phyloP scores from a whole-genome alignment of 2,797 vertebrate species.

The Anabacerthia variegaticeps region DNA sequence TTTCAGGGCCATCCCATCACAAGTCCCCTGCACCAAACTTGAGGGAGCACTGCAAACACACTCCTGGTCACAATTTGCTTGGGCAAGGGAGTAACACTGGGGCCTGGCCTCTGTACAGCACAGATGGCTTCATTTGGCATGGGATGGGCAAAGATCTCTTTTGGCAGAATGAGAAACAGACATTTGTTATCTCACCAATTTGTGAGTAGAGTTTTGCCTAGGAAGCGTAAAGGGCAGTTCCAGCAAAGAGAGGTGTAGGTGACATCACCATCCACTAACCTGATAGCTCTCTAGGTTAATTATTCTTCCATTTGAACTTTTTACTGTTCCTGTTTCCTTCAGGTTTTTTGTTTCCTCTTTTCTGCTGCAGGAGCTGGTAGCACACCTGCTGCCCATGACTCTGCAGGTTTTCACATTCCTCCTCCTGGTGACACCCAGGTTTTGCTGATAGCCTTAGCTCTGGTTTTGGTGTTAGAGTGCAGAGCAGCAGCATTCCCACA shows the following conservation, averaged over 20 bases:
- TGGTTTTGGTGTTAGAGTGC: background rate
- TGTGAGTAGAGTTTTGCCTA: background rate
- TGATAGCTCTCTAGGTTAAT: background rate
- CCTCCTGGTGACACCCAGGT: background rate
- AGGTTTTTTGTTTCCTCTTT: background rate
- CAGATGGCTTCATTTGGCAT: accelerated
- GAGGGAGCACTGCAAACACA: background rate
- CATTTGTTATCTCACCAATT: background rate
- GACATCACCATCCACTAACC: background rate
- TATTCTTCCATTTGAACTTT: background rate
- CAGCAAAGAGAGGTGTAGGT: background rate
- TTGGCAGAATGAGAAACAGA: background rate
- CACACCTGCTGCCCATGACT: background rate
- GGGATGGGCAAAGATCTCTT: background rate
- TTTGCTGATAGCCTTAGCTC: background rate
- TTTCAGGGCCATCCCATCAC: accelerated
- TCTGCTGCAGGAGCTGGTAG: background rate
- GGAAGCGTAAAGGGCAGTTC: background rate
- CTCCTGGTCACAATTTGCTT: accelerated
- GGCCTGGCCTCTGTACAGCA: background rate
- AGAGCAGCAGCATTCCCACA: accelerated
- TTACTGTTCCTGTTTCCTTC: background rate
- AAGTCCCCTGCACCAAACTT: background rate
- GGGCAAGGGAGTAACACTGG: background rate
- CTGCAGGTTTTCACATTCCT: background rate